Conservation (phyloP, 2,113 vertebrate genomes). For the Atlantisia rogersi region DNA sequence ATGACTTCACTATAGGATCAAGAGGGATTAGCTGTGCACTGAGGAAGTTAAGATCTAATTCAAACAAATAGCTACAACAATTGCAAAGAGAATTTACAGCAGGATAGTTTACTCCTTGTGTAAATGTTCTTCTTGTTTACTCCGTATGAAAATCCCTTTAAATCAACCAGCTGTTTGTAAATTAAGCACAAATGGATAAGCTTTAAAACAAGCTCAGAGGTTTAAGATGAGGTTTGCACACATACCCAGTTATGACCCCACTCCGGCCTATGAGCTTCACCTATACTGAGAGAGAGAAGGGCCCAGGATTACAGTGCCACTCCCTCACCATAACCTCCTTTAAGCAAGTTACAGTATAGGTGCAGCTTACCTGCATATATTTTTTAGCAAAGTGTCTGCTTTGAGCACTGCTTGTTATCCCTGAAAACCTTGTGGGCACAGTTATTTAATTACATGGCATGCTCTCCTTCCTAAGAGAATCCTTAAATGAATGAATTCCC, state of each 20-base stretch:
- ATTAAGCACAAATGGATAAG: conserved; percentile 54
- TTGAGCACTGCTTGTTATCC: not conserved
- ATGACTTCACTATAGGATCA: conserved; percentile 44
- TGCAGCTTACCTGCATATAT: not conserved
- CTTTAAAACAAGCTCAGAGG: conserved; percentile 26
- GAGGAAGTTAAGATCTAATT: conserved; percentile 55
- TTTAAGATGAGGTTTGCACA: not conserved
- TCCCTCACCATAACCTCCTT: not conserved
- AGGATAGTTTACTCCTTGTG: not conserved
- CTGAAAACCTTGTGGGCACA: not conserved
- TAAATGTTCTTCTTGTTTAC: conserved; percentile 52
- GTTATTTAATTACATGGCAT: conserved; percentile 23
- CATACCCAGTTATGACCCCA: not conserved
- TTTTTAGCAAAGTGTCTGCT: not conserved
- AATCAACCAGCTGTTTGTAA: conserved; percentile 57
- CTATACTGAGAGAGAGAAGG: not conserved
- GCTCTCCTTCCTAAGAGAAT: not conserved
- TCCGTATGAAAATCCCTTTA: conserved; percentile 40
- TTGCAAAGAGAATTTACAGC: conserved; percentile 9
- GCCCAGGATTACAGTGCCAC: not conserved
- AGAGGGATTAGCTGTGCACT: conserved; percentile 43
- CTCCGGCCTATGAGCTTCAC: fast-evolving
- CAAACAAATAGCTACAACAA: conserved; percentile 53
- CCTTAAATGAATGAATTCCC: conserved; percentile 2
- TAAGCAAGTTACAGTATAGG: not conserved